Conservation (phyloP, 2,888 invertebrate genomes). For the Lithophane socia region DNA sequence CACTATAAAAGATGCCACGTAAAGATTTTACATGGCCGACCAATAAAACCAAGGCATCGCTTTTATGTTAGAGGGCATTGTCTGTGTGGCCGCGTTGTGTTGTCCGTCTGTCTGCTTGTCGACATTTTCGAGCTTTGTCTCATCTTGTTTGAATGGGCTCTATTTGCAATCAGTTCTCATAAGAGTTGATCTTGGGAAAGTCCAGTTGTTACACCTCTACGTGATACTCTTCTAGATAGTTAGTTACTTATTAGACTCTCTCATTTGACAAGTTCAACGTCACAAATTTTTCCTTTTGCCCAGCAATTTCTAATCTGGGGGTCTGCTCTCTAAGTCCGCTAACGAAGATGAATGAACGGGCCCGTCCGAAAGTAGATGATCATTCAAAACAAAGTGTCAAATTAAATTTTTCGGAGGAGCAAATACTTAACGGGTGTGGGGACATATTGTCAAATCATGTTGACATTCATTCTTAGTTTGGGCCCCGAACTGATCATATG, state of each 20-base stretch:
- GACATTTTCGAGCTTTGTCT: slow-evolving; percentile 61
- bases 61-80: slow-evolving; percentile 83
- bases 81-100: slow-evolving; percentile 76
- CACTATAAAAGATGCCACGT: slow-evolving; percentile 84
- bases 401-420: too few species aligned
- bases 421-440: too few species aligned
- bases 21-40: slow-evolving; percentile 82
- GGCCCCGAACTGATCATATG: too few species aligned
- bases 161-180: slow-evolving; percentile 34
- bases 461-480: too few species aligned
- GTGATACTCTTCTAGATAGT: background rate
- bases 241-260: background rate
- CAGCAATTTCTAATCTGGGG: background rate
- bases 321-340: too few species aligned
- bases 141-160: slow-evolving; percentile 44
- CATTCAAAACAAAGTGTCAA: too few species aligned
- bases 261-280: background rate
- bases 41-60: slow-evolving; percentile 83
- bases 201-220: background rate
- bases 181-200: slow-evolving; percentile 7
- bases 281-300: background rate
- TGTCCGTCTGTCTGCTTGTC: slow-evolving; percentile 63
- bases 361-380: too few species aligned
- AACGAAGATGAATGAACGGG: too few species aligned
- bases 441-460: too few species aligned